phyloP scores from a whole-genome alignment of 2,113 vertebrate species.

The Bungarus multicinctus region DNA sequence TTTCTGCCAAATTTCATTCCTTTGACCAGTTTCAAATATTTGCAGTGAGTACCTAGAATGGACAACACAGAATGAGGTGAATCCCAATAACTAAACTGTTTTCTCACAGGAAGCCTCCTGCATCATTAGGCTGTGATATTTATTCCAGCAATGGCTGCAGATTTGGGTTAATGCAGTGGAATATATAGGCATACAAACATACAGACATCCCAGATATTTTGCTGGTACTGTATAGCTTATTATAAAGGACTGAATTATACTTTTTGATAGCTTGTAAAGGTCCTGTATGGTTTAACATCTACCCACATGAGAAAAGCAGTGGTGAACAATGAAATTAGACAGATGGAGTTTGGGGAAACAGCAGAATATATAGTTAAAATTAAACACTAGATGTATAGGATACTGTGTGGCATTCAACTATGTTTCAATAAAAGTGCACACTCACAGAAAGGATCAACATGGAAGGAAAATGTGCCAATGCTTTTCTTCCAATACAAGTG shows the following conservation, averaged over 20 bases:
- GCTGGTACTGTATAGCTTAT: not conserved
- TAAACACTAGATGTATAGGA: not conserved
- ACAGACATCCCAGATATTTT: not conserved
- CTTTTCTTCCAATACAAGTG: not conserved
- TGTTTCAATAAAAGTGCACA: not conserved
- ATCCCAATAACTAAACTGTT: not conserved
- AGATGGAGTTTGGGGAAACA: not conserved
- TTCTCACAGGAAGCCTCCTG: not conserved
- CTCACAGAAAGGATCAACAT: not conserved
- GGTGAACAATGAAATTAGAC: not conserved
- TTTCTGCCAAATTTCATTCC: not conserved
- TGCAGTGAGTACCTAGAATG: not conserved
- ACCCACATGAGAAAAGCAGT: not conserved
- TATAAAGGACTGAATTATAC: not conserved
- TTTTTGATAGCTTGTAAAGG: not conserved
- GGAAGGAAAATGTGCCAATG: constrained; percentile 1
- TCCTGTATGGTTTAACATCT: not conserved
- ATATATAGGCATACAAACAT: not conserved
- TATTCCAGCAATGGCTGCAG: not conserved
- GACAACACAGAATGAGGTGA: not conserved
- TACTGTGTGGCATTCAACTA: not conserved
- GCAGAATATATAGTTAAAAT: not conserved
- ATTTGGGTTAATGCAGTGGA: not conserved
- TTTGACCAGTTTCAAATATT: not conserved
- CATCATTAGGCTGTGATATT: not conserved